Evolutionary conservation across 2,888 invertebrate species (phyloP).

Genomic region (Cryptus armator): DNA sequence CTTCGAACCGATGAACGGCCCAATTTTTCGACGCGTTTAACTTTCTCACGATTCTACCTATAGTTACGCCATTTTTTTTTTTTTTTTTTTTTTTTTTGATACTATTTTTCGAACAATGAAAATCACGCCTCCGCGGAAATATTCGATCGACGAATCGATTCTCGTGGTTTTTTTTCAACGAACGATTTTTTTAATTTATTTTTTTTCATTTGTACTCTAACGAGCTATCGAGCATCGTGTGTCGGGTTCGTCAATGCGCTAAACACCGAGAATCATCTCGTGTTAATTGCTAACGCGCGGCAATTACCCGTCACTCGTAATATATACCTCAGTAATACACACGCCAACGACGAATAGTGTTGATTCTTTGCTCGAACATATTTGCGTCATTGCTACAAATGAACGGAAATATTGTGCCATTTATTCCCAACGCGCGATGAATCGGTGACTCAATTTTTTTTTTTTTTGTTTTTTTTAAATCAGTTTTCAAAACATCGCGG

Average conservation of each 20-base stretch:
- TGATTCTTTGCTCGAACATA: slow-evolving; percentile 28
- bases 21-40: slow-evolving; percentile 50
- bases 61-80: neutral
- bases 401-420: slow-evolving; percentile 24
- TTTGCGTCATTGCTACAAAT: slow-evolving; percentile 52
- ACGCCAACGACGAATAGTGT: slow-evolving; percentile 25
- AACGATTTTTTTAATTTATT: neutral
- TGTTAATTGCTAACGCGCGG: slow-evolving; percentile 66
- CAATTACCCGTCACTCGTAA: slow-evolving; percentile 63
- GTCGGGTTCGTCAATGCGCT: slow-evolving; percentile 50
- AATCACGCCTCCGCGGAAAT: too few relatives aligned
- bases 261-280: slow-evolving; percentile 40
- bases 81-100: neutral
- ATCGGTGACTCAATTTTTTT: neutral
- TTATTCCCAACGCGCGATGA: slow-evolving; percentile 5
- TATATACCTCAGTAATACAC: slow-evolving; percentile 15
- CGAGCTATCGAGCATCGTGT: slow-evolving; percentile 48
- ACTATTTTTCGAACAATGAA: too few relatives aligned
- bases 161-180: too few relatives aligned
- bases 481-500: neutral
- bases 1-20: slow-evolving; percentile 52
- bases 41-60: slow-evolving; percentile 43
- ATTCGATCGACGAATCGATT: too few relatives aligned
- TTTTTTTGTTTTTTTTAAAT: neutral
- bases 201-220: slow-evolving; percentile 24